phyloP scores from a whole-genome alignment of 1,140 invertebrate species.

The Hestina assimilis region DNA sequence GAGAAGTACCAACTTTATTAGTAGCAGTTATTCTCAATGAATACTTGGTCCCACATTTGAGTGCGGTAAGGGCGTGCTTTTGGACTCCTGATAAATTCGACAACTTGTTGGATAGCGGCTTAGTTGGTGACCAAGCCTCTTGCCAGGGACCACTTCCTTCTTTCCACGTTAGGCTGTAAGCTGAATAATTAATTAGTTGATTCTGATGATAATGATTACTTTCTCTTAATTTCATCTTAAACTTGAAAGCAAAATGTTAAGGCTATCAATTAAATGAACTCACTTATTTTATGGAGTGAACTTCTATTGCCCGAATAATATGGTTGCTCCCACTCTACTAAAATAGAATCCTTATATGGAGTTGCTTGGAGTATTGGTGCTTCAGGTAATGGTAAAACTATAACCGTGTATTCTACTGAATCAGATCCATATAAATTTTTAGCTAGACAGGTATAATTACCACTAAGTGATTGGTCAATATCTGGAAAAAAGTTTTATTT shows the following conservation, averaged over 20 bases:
- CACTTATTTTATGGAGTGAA: constrained; percentile 57
- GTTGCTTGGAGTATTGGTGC: constrained; percentile 82
- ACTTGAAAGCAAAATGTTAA: too few species aligned
- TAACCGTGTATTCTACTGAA: constrained; percentile 87
- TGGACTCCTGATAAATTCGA: constrained; percentile 56
- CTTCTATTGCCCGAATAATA: constrained; percentile 50
- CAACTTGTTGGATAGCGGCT: constrained; percentile 45
- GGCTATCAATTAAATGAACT: too few species aligned
- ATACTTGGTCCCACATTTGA: constrained; percentile 89
- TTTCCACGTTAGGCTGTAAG: constrained; percentile 68
- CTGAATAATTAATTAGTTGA: too few species aligned
- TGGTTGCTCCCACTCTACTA: constrained; percentile 83
- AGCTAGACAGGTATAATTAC: constrained; percentile 91
- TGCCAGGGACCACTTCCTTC: constrained; percentile 67
- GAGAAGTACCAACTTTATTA: constrained; percentile 84
- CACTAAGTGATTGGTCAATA: constrained; percentile 83
- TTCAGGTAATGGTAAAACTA: constrained; percentile 86
- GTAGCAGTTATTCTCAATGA: constrained; percentile 86
- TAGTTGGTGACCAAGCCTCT: constrained; percentile 62
- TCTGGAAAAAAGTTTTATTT: too few species aligned
- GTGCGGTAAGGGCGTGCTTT: constrained; percentile 84
- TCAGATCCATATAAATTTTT: constrained; percentile 91
- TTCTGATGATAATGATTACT: too few species aligned
- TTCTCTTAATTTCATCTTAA: too few species aligned
- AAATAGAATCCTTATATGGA: constrained; percentile 82